A percentile compares a stretch with the other conserved stretches of the same genome.
phyloP scores from a whole-genome alignment of 92 coral and sea anemone species.

The Parazoanthus darwini region DNA sequence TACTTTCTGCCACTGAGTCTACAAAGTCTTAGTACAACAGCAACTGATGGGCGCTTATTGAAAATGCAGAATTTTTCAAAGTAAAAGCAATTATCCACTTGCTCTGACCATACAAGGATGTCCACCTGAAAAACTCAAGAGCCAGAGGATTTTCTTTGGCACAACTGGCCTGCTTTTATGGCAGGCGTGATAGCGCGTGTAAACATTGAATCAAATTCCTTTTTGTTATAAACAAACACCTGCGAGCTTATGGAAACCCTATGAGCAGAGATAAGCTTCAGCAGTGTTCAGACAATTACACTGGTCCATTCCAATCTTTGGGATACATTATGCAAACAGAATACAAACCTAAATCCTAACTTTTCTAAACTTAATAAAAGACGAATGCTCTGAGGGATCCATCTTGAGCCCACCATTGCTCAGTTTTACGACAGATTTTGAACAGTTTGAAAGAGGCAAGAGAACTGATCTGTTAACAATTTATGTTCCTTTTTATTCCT shows the following conservation, averaged over 20 bases:
- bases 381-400: neutral
- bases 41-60: neutral
- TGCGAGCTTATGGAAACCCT: constrained; percentile 14
- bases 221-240: neutral
- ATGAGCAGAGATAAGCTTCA: neutral
- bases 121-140: neutral
- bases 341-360: neutral
- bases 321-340: neutral
- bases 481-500: neutral
- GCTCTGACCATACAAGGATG: constrained; percentile 20
- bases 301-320: neutral
- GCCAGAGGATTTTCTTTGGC: neutral
- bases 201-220: constrained; percentile 7
- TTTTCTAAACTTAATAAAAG: neutral
- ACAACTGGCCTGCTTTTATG: constrained; percentile 17
- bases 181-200: neutral
- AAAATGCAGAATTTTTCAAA: neutral
- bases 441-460: neutral
- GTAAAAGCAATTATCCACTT: neutral
- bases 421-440: neutral
- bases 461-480: neutral
- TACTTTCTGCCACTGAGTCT: constrained; percentile 12
- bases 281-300: neutral
- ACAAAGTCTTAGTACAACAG: neutral
- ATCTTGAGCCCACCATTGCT: too few relatives aligned